These are phyloP conservation scores for Andrena bicolor DNA, from an alignment of 2,888 invertebrate genomes.

Conservation along the genomic window DNA sequence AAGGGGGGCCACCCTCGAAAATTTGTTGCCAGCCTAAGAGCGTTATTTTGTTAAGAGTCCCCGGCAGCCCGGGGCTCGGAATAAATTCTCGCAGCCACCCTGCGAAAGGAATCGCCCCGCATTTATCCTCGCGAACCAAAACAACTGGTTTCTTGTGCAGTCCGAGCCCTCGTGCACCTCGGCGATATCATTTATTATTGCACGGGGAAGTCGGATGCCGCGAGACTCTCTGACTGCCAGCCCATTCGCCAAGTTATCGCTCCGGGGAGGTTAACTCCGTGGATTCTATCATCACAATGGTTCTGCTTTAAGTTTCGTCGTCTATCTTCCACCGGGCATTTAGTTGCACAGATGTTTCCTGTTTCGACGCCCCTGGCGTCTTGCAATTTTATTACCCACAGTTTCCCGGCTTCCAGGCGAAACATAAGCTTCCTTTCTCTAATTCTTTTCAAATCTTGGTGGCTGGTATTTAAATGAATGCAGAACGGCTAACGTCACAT, in stretches of 20 bases:
- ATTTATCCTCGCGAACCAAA: constrained; percentile 50
- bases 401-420: too few relatives aligned
- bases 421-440: too few relatives aligned
- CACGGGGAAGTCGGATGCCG: constrained; percentile 9
- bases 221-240: neutral
- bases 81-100: constrained; percentile 53
- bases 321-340: constrained; percentile 1
- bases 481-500: too few relatives aligned
- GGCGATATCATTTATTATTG: constrained; percentile 68
- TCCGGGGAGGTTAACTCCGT: neutral
- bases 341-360: too few relatives aligned
- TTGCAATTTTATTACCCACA: too few relatives aligned
- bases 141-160: constrained; percentile 56
- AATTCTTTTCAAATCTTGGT: too few relatives aligned
- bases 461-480: too few relatives aligned
- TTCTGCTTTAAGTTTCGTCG: neutral
- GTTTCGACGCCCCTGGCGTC: too few relatives aligned
- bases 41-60: constrained; percentile 63
- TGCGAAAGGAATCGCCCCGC: constrained; percentile 34
- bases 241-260: constrained; percentile 4
- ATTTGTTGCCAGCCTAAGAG: constrained; percentile 65
- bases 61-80: constrained; percentile 24
- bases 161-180: constrained; percentile 28
- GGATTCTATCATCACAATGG: neutral
- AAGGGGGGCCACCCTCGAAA: constrained; percentile 33